Percentiles rank a stretch among this genome's conserved stretches.
phyloP scores from a whole-genome alignment of 2,113 vertebrate species.

The Neolamprologus kungweensis region DNA sequence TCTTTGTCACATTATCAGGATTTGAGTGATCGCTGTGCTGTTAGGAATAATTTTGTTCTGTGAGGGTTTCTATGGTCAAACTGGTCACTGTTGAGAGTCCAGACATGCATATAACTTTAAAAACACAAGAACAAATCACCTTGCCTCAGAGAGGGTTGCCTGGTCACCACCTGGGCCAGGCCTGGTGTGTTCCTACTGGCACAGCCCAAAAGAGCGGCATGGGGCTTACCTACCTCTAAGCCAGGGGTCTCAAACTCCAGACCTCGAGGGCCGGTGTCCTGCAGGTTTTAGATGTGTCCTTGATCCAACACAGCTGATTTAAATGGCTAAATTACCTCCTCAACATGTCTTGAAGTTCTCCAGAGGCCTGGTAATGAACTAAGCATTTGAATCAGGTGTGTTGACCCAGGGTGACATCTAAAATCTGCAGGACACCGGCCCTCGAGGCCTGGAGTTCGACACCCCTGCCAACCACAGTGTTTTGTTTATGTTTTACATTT shows the following conservation, averaged over 20 bases:
- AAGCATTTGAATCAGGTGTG: neutral
- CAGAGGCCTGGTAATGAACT: neutral
- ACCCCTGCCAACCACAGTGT: neutral
- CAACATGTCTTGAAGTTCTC: neutral
- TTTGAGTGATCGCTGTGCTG: neutral
- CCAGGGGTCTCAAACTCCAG: neutral
- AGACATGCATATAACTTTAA: neutral
- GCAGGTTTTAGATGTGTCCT: neutral
- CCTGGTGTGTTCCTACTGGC: neutral
- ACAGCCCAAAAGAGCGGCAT: neutral
- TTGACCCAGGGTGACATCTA: neutral
- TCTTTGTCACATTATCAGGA: neutral
- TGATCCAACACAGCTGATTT: neutral
- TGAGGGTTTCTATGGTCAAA: neutral
- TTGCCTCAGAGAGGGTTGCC: neutral
- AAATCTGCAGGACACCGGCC: neutral
- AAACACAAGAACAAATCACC: neutral
- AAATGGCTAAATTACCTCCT: neutral
- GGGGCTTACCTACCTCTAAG: neutral
- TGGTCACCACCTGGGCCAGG: neutral
- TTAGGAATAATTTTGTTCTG: neutral
- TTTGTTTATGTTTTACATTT: neutral
- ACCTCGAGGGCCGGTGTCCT: rapidly evolving
- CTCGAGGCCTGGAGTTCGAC: rapidly evolving
- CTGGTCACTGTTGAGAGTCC: neutral